Evolutionary conservation across 2,797 vertebrate species (phyloP).

Genomic region (Kryptolebias ocellatus): DNA sequence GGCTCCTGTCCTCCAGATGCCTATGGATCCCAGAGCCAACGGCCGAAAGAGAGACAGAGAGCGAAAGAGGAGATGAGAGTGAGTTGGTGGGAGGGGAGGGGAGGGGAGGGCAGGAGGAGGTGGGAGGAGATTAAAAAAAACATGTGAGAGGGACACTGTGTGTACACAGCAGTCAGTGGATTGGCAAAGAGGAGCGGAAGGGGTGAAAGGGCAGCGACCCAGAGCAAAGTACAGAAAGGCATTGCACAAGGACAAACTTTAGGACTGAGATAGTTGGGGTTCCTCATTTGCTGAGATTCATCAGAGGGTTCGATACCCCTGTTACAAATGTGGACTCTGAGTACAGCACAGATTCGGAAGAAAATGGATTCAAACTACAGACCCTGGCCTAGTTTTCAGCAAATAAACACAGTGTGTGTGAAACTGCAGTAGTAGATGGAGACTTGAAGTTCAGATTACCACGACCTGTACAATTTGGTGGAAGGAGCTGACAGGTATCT

Average conservation of each 20-base stretch:
- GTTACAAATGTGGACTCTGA: no score
- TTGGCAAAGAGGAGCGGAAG: not conserved
- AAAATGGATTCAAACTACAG: no score
- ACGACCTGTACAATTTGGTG: no score
- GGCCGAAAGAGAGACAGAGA: conserved; percentile 43
- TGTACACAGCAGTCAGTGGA: conserved; percentile 35
- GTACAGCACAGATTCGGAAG: no score
- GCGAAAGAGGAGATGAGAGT: conserved; percentile 44
- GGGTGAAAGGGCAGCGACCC: conserved; percentile 50
- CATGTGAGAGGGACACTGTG: conserved; percentile 67
- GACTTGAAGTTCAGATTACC: no score
- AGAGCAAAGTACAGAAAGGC: conserved; percentile 9
- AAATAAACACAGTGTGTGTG: no score
- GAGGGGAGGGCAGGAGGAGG: conserved; percentile 23
- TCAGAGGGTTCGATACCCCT: not conserved
- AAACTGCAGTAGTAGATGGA: no score
- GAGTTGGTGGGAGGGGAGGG: conserved; percentile 61
- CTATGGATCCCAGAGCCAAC: conserved; percentile 65
- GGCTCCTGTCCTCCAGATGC: conserved; percentile 62
- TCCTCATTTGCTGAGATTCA: not conserved
- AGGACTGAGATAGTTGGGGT: not conserved
- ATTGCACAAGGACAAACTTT: conserved; percentile 5
- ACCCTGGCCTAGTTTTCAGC: no score
- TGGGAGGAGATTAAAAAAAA: conserved; percentile 66
- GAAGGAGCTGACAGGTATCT: not conserved